phyloP scores from a whole-genome alignment of 2,113 vertebrate genomes.

The Excalfactoria chinensis region DNA sequence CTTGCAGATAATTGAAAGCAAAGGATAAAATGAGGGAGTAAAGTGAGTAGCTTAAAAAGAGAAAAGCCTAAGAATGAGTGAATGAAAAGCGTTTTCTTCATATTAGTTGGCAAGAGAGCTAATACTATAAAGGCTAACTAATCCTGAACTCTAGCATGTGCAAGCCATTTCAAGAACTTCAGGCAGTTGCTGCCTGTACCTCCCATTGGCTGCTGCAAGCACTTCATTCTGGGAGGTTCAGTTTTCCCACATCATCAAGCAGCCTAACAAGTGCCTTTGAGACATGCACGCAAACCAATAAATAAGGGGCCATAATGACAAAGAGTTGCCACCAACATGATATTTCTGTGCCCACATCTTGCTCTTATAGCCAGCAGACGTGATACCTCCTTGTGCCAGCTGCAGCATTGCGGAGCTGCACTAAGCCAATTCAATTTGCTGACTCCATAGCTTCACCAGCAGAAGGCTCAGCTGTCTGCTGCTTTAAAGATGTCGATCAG shows the following conservation, averaged over 20 bases:
- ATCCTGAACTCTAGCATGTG: background rate
- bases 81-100: background rate
- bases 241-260: rapidly evolving
- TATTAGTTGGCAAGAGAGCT: background rate
- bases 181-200: background rate
- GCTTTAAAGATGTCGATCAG: rapidly evolving
- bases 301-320: rapidly evolving
- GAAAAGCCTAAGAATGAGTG: background rate
- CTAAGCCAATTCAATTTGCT: background rate
- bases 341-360: background rate
- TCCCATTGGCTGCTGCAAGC: rapidly evolving
- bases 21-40: background rate
- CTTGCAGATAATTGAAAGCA: background rate
- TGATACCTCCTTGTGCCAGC: background rate
- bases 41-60: slow-evolving; percentile 14
- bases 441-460: background rate
- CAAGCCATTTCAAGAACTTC: background rate
- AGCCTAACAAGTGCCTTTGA: background rate
- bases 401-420: rapidly evolving
- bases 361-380: background rate
- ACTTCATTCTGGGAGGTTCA: background rate
- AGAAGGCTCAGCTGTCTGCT: background rate
- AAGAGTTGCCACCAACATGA: background rate
- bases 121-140: background rate
- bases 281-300: rapidly evolving